Conservation (phyloP, 2,113 vertebrate genomes). For the Porphyrio hochstetteri region DNA sequence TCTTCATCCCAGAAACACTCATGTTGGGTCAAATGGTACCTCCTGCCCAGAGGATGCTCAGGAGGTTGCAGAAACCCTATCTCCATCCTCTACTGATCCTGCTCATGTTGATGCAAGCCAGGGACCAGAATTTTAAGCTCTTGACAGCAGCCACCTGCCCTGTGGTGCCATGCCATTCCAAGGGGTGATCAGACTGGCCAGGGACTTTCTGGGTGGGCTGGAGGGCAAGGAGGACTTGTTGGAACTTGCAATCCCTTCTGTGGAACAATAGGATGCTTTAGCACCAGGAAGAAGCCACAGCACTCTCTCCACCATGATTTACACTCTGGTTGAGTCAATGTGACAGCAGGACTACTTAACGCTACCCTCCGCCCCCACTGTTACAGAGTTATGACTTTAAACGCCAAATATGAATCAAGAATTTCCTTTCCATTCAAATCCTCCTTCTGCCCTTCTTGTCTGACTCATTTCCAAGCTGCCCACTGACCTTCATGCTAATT, state of each 20-base stretch:
- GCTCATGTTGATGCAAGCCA: neutral
- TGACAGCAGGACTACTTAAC: slow-evolving; percentile 62
- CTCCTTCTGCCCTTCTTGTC: slow-evolving; percentile 53
- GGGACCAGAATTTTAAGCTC: neutral
- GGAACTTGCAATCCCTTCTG: neutral
- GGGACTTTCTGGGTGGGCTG: neutral
- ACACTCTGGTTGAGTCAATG: slow-evolving; percentile 35
- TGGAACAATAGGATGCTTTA: neutral
- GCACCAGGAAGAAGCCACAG: neutral
- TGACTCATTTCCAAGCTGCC: slow-evolving; percentile 56
- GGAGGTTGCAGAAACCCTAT: fast-evolving
- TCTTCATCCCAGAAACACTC: neutral
- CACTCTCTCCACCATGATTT: slow-evolving; percentile 24
- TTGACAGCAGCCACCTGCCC: neutral
- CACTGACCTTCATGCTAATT: slow-evolving; percentile 64
- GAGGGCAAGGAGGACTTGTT: neutral
- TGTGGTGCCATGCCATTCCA: fast-evolving
- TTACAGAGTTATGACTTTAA: slow-evolving; percentile 65
- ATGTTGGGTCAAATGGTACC: neutral
- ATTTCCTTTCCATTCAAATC: slow-evolving; percentile 53
- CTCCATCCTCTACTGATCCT: neutral
- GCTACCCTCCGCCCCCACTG: slow-evolving; percentile 36
- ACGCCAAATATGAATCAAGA: slow-evolving; percentile 42
- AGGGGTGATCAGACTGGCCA: too few relatives aligned
- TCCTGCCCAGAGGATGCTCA: neutral